phyloP scores from a whole-genome alignment of 2,888 invertebrate genomes.

The Brachypterus glaber region DNA sequence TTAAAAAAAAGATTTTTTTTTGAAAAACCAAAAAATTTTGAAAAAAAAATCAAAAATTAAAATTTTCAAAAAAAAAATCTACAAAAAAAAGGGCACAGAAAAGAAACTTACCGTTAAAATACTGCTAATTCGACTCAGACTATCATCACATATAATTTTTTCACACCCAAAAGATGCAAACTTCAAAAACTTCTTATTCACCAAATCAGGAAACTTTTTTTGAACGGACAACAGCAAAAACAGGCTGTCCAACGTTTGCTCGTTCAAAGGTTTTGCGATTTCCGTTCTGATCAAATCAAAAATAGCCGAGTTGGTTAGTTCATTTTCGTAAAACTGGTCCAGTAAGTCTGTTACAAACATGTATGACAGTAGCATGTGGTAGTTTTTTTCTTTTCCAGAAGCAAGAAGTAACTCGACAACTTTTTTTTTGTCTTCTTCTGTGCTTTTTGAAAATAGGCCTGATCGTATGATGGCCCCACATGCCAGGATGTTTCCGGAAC shows the following conservation, averaged over 20 bases:
- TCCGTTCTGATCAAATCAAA: constrained; percentile 54
- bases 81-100: too few species aligned
- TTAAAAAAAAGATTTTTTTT: too few species aligned
- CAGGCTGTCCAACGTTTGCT: constrained; percentile 56
- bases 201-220: constrained; percentile 42
- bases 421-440: constrained; percentile 43
- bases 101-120: constrained; percentile 52
- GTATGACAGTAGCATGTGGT: constrained; percentile 51
- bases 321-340: constrained; percentile 39
- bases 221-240: constrained; percentile 47
- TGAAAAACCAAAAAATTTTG: constrained; percentile 13
- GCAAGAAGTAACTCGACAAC: constrained; percentile 41
- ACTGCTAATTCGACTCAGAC: constrained; percentile 46
- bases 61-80: too few species aligned
- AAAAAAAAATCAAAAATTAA: constrained; percentile 13
- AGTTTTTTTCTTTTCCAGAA: constrained; percentile 53
- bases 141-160: constrained; percentile 50
- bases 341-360: constrained; percentile 54
- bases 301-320: constrained; percentile 30
- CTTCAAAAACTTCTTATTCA: constrained; percentile 47
- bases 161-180: constrained; percentile 47
- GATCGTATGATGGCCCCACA: constrained; percentile 63
- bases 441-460: constrained; percentile 45
- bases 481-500: constrained; percentile 59
- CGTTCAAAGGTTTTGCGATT: constrained; percentile 52